Percentiles rank a stretch among this genome's conserved stretches.
phyloP scores from a whole-genome alignment of 2,797 vertebrate species.

The Austrolebias charrua region DNA sequence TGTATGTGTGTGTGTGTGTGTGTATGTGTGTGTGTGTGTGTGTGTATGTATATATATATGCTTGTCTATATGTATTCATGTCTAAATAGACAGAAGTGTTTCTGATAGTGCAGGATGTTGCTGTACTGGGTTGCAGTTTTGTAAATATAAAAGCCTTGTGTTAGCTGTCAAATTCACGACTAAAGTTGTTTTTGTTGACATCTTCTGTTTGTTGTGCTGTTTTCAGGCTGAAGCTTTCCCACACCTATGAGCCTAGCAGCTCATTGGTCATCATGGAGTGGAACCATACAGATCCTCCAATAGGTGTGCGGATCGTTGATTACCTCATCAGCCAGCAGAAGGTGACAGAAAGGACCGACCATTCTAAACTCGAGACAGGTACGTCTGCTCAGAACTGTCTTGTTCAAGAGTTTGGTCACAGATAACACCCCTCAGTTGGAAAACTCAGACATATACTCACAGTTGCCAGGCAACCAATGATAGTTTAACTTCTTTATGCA shows the following conservation, averaged over 20 bases:
- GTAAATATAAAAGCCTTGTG: conserved; percentile 10
- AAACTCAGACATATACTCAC: neutral
- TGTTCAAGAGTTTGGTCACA: conserved; percentile 6
- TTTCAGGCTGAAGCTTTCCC: conserved; percentile 89
- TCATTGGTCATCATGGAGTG: conserved; percentile 95
- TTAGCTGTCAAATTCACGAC: too few species aligned
- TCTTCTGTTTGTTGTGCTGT: conserved; percentile 33
- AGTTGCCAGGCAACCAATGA: conserved; percentile 18
- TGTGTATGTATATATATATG: too few species aligned
- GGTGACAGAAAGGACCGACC: conserved; percentile 93
- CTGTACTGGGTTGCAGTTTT: conserved; percentile 22
- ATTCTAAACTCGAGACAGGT: conserved; percentile 98
- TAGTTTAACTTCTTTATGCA: conserved; percentile 2
- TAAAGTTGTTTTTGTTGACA: conserved; percentile 27
- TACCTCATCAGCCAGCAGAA: conserved; percentile 98
- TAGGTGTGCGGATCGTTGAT: conserved; percentile 93
- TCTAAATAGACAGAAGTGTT: too few species aligned
- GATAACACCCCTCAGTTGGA: neutral
- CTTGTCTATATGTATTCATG: too few species aligned
- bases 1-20: too few species aligned
- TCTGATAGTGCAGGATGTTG: conserved; percentile 18
- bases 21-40: too few species aligned
- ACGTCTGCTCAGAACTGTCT: conserved; percentile 23
- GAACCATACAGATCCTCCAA: conserved; percentile 93
- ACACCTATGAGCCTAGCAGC: conserved; percentile 93